A percentile compares a stretch with the other conserved stretches of the same genome.
phyloP scores from a whole-genome alignment of 2,113 vertebrate species.

The Datnioides undecimradiatus region DNA sequence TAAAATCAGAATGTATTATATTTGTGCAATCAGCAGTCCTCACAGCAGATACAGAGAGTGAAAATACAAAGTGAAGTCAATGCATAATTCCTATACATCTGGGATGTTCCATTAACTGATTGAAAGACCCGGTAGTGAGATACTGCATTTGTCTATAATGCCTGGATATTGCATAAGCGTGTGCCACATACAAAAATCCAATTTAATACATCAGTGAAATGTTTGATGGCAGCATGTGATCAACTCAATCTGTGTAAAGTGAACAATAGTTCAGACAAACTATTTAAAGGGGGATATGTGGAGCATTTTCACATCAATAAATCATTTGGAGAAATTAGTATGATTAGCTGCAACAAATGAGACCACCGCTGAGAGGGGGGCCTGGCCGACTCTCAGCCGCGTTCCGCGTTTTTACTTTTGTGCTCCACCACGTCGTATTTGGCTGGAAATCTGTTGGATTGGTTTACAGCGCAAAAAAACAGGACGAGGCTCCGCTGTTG shows the following conservation, averaged over 20 bases:
- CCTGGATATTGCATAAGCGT: neutral
- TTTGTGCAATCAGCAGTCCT: slow-evolving; percentile 26
- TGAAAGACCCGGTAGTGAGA: neutral
- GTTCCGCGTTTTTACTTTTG: slow-evolving; percentile 31
- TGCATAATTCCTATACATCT: slow-evolving; percentile 9
- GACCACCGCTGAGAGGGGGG: slow-evolving; percentile 32
- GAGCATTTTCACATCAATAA: slow-evolving; percentile 50
- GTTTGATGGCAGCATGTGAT: neutral
- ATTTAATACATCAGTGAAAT: slow-evolving; percentile 28
- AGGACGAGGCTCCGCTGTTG: slow-evolving; percentile 26
- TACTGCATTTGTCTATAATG: slow-evolving; percentile 21
- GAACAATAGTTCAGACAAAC: slow-evolving; percentile 37
- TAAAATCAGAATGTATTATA: neutral
- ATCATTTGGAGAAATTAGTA: slow-evolving; percentile 58
- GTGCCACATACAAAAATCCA: slow-evolving; percentile 10
- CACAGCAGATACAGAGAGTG: neutral
- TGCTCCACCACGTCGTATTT: slow-evolving; percentile 33
- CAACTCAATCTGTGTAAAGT: slow-evolving; percentile 18
- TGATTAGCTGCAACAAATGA: slow-evolving; percentile 67
- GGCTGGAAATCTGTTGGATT: slow-evolving; percentile 54
- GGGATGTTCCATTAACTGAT: slow-evolving; percentile 42
- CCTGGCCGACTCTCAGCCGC: slow-evolving; percentile 34
- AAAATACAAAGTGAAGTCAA: slow-evolving; percentile 15
- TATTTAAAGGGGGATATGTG: neutral
- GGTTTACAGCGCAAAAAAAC: slow-evolving; percentile 38